Percentiles rank a stretch among this genome's conserved stretches.
These are phyloP conservation scores for Conchocele bisecta DNA, from an alignment of 2,888 invertebrate species.

Conservation along the genomic window DNA sequence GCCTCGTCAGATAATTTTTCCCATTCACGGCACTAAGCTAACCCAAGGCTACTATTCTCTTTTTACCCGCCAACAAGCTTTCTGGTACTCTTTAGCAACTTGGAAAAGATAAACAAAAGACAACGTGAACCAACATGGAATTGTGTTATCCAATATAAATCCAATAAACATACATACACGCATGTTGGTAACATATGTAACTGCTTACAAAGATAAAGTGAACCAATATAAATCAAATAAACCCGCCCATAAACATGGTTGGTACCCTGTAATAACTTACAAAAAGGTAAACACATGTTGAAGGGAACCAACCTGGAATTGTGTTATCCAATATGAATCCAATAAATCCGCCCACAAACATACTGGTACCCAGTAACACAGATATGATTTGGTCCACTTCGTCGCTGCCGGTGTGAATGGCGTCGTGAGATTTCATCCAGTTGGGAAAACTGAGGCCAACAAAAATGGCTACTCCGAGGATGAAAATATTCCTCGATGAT, in stretches of 20 bases:
- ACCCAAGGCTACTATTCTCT: too few relatives aligned
- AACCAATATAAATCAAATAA: too few relatives aligned
- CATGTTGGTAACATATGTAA: constrained; percentile 81
- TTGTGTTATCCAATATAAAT: constrained; percentile 83
- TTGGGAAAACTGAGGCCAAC: constrained; percentile 87
- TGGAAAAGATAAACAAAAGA: too few relatives aligned
- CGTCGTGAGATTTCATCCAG: constrained; percentile 65
- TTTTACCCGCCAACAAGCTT: too few relatives aligned
- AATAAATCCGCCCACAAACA: constrained; percentile 83
- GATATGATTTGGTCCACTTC: constrained; percentile 71
- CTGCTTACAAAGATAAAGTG: too few relatives aligned
- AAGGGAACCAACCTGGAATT: constrained; percentile 77
- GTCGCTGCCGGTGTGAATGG: constrained; percentile 66
- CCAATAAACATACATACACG: constrained; percentile 83
- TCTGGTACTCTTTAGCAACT: too few relatives aligned
- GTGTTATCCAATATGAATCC: constrained; percentile 83
- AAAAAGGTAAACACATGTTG: too few relatives aligned
- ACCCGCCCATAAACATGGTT: too few relatives aligned
- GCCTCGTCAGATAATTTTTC: too few relatives aligned
- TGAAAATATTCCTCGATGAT: constrained; percentile 93
- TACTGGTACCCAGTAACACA: constrained; percentile 78
- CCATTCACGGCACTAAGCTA: too few relatives aligned
- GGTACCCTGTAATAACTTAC: too few relatives aligned
- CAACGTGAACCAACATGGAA: constrained; percentile 77
- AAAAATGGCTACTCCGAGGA: constrained; percentile 93